Evolutionary conservation across 2,888 invertebrate genomes (phyloP).

Genomic region (Eupithecia vulgata): DNA sequence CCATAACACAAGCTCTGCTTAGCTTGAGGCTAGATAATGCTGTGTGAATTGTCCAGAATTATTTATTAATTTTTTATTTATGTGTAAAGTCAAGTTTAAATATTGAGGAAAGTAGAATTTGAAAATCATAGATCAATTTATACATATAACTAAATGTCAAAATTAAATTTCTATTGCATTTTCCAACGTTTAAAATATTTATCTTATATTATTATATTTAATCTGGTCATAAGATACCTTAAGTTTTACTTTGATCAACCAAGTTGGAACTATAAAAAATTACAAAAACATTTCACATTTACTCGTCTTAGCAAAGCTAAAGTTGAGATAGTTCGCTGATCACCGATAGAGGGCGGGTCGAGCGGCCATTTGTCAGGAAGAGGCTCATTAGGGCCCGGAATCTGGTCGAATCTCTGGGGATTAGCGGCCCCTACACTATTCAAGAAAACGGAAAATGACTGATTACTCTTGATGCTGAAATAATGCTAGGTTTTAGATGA

Average conservation of each 20-base stretch:
- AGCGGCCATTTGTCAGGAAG: conserved; percentile 73
- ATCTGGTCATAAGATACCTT: not conserved
- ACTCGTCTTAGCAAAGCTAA: conserved; percentile 45
- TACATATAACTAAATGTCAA: too few relatives aligned
- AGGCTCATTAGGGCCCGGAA: conserved; percentile 75
- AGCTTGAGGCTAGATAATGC: too few relatives aligned
- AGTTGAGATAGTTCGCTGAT: conserved; percentile 73
- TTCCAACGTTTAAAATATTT: too few relatives aligned
- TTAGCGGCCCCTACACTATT: conserved; percentile 57
- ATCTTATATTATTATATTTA: too few relatives aligned
- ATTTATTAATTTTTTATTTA: too few relatives aligned
- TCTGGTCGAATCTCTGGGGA: conserved; percentile 73
- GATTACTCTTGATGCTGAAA: conserved; percentile 21
- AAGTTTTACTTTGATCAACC: not conserved
- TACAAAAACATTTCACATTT: conserved; percentile 18
- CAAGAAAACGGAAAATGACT: conserved; percentile 50
- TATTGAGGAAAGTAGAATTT: too few relatives aligned
- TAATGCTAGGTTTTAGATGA: conserved; percentile 9
- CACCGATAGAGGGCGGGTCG: conserved; percentile 75
- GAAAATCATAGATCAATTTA: too few relatives aligned
- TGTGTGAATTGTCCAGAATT: too few relatives aligned
- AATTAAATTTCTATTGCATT: too few relatives aligned
- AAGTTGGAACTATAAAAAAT: not conserved
- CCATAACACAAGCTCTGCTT: too few relatives aligned
- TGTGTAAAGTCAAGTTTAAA: too few relatives aligned